These are phyloP conservation scores for Rhabdornis inornatus DNA, from an alignment of 2,113 vertebrate genomes.

Conservation along the genomic window DNA sequence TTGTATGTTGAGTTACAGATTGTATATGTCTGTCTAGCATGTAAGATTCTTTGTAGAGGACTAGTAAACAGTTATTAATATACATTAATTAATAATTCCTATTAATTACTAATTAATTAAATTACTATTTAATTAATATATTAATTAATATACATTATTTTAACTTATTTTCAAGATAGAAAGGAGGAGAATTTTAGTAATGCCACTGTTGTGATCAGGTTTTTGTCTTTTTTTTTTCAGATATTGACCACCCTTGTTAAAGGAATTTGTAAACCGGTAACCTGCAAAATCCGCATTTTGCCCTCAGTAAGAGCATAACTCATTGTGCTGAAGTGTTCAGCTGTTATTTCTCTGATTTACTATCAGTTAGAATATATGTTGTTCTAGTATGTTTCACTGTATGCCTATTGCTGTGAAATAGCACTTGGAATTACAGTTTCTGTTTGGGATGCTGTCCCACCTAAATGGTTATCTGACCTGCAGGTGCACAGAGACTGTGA, in stretches of 20 bases:
- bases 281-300: conserved; percentile 95
- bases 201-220: not conserved
- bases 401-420: not conserved
- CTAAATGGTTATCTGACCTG: not conserved
- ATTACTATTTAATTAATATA: too few species aligned
- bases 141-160: not conserved
- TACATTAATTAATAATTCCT: too few species aligned
- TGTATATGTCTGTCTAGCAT: not conserved
- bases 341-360: not conserved
- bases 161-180: not conserved
- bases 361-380: not conserved
- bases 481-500: not conserved
- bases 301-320: conserved; percentile 79
- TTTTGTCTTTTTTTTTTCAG: conserved; percentile 63
- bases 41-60: not conserved
- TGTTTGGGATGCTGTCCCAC: not conserved
- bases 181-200: not conserved
- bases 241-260: conserved; percentile 88
- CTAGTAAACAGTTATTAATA: not conserved
- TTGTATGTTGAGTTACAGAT: not conserved
- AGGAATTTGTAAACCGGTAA: conserved; percentile 86
- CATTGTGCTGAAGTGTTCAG: not conserved
- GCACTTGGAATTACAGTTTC: not conserved
- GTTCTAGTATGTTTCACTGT: not conserved
- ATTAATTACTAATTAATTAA: too few species aligned